A percentile compares a stretch with the other conserved stretches of the same genome.
phyloP scores from a whole-genome alignment of 2,888 invertebrate genomes.

The Cyclophora albipunctata region DNA sequence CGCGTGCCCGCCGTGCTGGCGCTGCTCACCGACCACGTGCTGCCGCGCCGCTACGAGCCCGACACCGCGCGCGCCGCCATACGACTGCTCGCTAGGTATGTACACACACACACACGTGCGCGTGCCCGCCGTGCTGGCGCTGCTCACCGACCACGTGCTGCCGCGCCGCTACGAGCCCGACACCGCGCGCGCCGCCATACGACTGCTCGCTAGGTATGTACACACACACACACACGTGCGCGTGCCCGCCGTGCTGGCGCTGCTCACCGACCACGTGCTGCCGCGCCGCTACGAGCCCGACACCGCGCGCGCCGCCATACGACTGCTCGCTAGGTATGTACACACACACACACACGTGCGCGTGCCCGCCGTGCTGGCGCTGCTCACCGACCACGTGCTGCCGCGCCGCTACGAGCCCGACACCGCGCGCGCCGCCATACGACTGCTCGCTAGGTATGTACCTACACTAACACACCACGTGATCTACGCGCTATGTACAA shows the following conservation, averaged over 20 bases:
- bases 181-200: too few species aligned
- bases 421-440: constrained; percentile 52
- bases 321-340: constrained; percentile 47
- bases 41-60: constrained; percentile 42
- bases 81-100: constrained; percentile 49
- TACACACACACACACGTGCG: too few species aligned
- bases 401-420: constrained; percentile 44
- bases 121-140: too few species aligned
- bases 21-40: constrained; percentile 55
- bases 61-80: constrained; percentile 55
- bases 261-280: constrained; percentile 55
- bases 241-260: constrained; percentile 54
- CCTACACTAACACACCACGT: too few species aligned
- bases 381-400: constrained; percentile 55
- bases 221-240: too few species aligned
- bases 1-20: constrained; percentile 56
- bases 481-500: too few species aligned
- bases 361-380: constrained; percentile 54
- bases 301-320: constrained; percentile 53
- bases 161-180: too few species aligned
- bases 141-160: too few species aligned
- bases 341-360: constrained; percentile 28
- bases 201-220: too few species aligned
- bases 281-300: constrained; percentile 45
- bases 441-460: constrained; percentile 47